Evolutionary conservation across 2,888 invertebrate species (phyloP).

Genomic region (Tenthredo livida): DNA sequence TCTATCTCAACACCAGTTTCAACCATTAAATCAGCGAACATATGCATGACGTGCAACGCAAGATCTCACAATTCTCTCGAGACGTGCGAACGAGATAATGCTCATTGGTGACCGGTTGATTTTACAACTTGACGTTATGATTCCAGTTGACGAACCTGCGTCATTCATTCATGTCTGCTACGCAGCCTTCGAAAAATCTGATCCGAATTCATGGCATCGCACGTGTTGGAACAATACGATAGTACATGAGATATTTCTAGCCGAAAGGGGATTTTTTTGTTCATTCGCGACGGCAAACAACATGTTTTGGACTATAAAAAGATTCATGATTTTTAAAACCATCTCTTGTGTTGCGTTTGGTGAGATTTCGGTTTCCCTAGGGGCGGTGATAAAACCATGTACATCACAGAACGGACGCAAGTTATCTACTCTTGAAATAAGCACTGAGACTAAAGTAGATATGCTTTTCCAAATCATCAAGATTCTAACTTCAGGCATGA

Average conservation of each 20-base stretch:
- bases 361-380: too few relatives aligned
- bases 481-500: too few relatives aligned
- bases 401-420: too few relatives aligned
- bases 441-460: too few relatives aligned
- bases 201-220: neutral
- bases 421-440: too few relatives aligned
- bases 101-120: neutral
- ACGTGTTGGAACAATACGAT: neutral
- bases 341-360: too few relatives aligned
- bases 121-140: neutral
- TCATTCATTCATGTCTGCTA: neutral
- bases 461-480: too few relatives aligned
- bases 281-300: too few relatives aligned
- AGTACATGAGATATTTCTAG: neutral
- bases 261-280: neutral
- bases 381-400: too few relatives aligned
- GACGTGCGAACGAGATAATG: neutral
- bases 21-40: conserved; percentile 1
- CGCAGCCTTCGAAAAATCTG: neutral
- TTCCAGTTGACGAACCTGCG: neutral
- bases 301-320: too few relatives aligned
- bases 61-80: conserved; percentile 6
- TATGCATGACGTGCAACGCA: neutral
- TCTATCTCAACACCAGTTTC: neutral
- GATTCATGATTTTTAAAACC: too few relatives aligned